Conservation (phyloP, 2,113 vertebrate species). For the Electrona antarctica region DNA sequence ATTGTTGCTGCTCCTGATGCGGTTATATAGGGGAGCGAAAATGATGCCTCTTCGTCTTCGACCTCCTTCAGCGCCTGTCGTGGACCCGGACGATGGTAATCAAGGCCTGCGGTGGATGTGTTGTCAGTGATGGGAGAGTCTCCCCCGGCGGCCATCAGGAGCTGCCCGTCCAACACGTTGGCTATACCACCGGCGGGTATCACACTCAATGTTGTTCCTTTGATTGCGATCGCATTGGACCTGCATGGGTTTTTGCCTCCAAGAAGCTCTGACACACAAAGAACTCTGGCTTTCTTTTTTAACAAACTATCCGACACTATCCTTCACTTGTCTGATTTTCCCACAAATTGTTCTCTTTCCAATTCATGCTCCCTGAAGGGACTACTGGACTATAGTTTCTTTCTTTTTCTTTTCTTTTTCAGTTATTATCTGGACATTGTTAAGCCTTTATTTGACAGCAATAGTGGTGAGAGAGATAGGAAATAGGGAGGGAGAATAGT, state of each 20-base stretch:
- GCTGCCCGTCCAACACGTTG: constrained; percentile 21
- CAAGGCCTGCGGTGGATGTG: constrained; percentile 34
- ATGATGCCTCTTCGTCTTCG: constrained; percentile 30
- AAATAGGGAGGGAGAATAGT: too few relatives aligned
- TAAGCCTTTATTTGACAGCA: too few relatives aligned
- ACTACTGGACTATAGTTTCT: neutral
- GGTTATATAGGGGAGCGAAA: constrained; percentile 41
- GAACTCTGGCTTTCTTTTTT: constrained; percentile 33
- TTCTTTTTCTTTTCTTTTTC: too few relatives aligned
- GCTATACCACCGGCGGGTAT: constrained; percentile 53
- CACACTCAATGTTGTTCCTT: constrained; percentile 44
- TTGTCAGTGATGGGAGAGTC: constrained; percentile 33
- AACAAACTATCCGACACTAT: constrained; percentile 36
- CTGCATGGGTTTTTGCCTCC: constrained; percentile 41
- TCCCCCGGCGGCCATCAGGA: constrained; percentile 25
- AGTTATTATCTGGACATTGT: too few relatives aligned
- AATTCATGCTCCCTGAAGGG: constrained; percentile 52
- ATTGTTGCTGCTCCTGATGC: constrained; percentile 49
- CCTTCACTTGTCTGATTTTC: constrained; percentile 42
- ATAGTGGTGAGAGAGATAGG: too few relatives aligned
- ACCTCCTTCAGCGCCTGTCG: constrained; percentile 17
- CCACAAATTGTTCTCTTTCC: constrained; percentile 18
- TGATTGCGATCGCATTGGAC: constrained; percentile 71
- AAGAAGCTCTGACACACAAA: constrained; percentile 15
- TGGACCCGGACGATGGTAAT: constrained; percentile 45